Evolutionary conservation across 2,797 vertebrate genomes (phyloP).

Genomic region (Iguana delicatissima): DNA sequence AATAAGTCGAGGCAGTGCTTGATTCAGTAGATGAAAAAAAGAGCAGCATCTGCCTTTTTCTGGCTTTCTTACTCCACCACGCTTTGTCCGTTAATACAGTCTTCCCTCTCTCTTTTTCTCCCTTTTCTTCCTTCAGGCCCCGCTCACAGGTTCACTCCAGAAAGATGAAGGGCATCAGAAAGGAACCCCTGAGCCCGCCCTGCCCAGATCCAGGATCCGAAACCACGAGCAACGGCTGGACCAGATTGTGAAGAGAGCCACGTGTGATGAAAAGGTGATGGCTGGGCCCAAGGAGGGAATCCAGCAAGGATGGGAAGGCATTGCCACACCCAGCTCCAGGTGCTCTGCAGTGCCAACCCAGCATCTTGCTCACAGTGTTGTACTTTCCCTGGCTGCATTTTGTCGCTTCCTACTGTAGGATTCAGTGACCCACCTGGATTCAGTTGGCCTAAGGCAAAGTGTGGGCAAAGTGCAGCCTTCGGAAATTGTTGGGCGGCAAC

Average conservation of each 20-base stretch:
- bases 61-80: not conserved
- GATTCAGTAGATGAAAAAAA: not conserved
- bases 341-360: too few relatives aligned
- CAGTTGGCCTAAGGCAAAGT: too few relatives aligned
- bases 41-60: too few relatives aligned
- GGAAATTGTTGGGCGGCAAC: too few relatives aligned
- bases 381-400: too few relatives aligned
- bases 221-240: constrained; percentile 90
- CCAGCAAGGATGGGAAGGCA: too few relatives aligned
- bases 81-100: not conserved
- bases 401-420: too few relatives aligned
- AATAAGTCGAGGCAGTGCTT: not conserved
- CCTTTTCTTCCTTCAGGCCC: not conserved
- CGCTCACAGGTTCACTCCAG: fast-evolving
- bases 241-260: constrained; percentile 83
- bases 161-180: fast-evolving
- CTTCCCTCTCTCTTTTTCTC: not conserved
- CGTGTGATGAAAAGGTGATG: constrained; percentile 85
- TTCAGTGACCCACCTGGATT: too few relatives aligned
- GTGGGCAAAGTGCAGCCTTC: too few relatives aligned
- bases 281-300: too few relatives aligned
- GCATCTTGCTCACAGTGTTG: too few relatives aligned
- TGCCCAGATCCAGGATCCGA: constrained; percentile 21
- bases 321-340: too few relatives aligned
- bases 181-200: fast-evolving